Evolutionary conservation across 2,888 invertebrate species (phyloP).

Genomic region (Pedicia rivosa): DNA sequence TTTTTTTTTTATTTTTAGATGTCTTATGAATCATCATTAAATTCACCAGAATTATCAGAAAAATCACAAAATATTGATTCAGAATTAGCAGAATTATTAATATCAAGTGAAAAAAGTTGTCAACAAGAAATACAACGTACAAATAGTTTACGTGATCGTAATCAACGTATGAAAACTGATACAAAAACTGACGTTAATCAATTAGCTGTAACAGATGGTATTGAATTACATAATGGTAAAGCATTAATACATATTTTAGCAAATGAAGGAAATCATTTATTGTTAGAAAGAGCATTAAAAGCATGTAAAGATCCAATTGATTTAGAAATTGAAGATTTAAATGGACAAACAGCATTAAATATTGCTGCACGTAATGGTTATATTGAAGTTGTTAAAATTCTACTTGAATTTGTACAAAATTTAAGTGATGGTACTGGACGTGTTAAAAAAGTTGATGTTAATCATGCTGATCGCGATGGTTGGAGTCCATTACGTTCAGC

Average conservation of each 20-base stretch:
- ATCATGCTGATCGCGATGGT: conserved; percentile 68
- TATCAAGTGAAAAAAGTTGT: conserved; percentile 29
- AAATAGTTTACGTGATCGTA: conserved; percentile 25
- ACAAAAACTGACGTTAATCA: conserved; percentile 19
- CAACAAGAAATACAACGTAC: conserved; percentile 26
- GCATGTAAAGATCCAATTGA: conserved; percentile 32
- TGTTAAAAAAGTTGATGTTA: conserved; percentile 44
- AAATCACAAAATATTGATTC: conserved; percentile 31
- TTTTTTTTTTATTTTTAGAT: conserved; percentile 15
- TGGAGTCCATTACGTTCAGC: conserved; percentile 86
- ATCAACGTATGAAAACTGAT: conserved; percentile 21
- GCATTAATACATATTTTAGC: conserved; percentile 61
- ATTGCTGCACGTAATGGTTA: conserved; percentile 69
- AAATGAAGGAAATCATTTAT: conserved; percentile 54
- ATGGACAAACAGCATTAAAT: conserved; percentile 76
- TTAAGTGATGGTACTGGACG: conserved; percentile 26
- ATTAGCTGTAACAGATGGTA: conserved; percentile 27
- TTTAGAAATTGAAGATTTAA: conserved; percentile 49
- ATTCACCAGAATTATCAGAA: conserved; percentile 29
- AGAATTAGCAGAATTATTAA: conserved; percentile 27
- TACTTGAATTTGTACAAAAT: conserved; percentile 27
- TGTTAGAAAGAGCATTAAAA: conserved; percentile 45
- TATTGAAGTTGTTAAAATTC: conserved; percentile 48
- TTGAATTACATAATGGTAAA: conserved; percentile 38
- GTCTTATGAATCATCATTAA: conserved; percentile 28